These are phyloP conservation scores for Gadus chalcogrammus DNA, from an alignment of 2,113 vertebrate genomes.

Conservation along the genomic window DNA sequence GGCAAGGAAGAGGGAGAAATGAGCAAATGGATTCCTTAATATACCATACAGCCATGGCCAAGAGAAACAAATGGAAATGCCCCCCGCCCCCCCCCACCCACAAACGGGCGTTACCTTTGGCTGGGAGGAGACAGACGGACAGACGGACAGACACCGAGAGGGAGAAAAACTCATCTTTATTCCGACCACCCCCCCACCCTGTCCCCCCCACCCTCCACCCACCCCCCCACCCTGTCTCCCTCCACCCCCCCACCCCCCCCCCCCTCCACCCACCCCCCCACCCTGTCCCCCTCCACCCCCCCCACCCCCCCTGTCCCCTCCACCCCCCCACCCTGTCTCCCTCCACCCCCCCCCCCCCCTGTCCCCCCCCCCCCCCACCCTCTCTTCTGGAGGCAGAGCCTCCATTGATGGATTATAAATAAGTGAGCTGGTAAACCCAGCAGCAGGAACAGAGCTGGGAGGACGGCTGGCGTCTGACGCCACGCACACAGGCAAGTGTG, in stretches of 20 bases:
- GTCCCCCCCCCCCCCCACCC: background rate
- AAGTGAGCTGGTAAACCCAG: slow-evolving; percentile 19
- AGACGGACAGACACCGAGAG: background rate
- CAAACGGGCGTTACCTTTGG: background rate
- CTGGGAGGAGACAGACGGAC: slow-evolving; percentile 14
- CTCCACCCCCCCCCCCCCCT: too few relatives aligned
- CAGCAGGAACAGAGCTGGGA: background rate
- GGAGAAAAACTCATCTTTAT: background rate
- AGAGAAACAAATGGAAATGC: slow-evolving; percentile 31
- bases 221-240: background rate
- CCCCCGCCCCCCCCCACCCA: too few relatives aligned
- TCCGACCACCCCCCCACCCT: background rate
- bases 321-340: too few relatives aligned
- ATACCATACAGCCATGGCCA: slow-evolving; percentile 11
- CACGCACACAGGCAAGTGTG: background rate
- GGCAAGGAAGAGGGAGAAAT: slow-evolving; percentile 24
- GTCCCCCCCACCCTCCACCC: background rate
- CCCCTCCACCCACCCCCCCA: background rate
- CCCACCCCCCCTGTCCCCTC: too few relatives aligned
- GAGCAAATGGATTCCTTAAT: slow-evolving; percentile 45
- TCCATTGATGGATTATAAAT: slow-evolving; percentile 11
- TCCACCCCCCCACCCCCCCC: background rate
- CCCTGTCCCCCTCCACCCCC: too few relatives aligned
- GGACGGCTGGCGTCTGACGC: too few relatives aligned
- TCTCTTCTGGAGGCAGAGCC: background rate